phyloP scores from a whole-genome alignment of 2,797 vertebrate species.

The Notoglanidium macrostoma region DNA sequence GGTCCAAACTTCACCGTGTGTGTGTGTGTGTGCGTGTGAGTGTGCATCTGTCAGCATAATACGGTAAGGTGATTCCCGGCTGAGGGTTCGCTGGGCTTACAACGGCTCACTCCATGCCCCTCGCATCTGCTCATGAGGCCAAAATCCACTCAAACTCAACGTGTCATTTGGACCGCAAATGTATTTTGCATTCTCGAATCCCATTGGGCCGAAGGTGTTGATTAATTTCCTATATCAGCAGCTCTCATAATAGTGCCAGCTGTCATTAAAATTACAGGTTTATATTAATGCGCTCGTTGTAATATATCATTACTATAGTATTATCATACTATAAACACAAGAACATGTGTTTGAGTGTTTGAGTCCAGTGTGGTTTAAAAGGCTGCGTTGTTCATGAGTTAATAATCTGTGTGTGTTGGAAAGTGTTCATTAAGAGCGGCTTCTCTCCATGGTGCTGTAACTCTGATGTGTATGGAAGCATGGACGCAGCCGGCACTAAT shows the following conservation, averaged over 20 bases:
- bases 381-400: background rate
- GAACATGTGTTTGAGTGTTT: too few species aligned
- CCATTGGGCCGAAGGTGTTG: background rate
- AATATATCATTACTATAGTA: background rate
- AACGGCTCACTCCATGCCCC: background rate
- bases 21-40: slow-evolving; percentile 13
- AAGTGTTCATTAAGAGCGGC: slow-evolving; percentile 31
- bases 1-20: background rate
- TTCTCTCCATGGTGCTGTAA: slow-evolving; percentile 33
- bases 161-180: background rate
- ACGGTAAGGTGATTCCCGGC: slow-evolving; percentile 34
- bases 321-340: too few species aligned
- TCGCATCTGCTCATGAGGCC: background rate
- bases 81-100: background rate
- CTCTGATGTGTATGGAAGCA: slow-evolving; percentile 51
- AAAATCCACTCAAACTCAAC: background rate
- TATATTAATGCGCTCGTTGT: background rate
- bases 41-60: slow-evolving; percentile 40
- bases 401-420: background rate
- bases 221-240: background rate
- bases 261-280: background rate
- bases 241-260: background rate
- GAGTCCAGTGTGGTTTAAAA: background rate
- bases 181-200: too few species aligned
- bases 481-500: slow-evolving; percentile 64